phyloP scores from a whole-genome alignment of 2,888 invertebrate genomes.

The Drosophila falleni region DNA sequence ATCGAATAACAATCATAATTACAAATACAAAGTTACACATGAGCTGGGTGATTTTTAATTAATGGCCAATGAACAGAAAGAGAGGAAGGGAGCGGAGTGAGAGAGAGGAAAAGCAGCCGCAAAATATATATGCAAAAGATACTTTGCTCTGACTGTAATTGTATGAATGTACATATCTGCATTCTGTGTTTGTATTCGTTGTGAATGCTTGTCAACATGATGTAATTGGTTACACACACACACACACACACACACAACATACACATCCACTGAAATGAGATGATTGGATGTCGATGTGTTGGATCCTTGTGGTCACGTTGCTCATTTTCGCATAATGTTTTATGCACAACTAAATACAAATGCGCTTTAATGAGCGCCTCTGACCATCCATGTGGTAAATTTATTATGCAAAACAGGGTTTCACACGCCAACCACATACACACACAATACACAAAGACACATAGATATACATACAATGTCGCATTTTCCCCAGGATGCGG shows the following conservation, averaged over 20 bases:
- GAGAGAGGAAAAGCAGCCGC: not conserved
- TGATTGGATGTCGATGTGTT: conserved; percentile 33
- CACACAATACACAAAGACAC: not conserved
- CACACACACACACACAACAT: not conserved
- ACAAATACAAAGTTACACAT: conserved; percentile 7
- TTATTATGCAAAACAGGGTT: conserved; percentile 74
- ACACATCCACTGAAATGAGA: conserved; percentile 5
- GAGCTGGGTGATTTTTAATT: conserved; percentile 34
- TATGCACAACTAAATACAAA: conserved; percentile 81
- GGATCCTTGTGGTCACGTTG: conserved; percentile 64
- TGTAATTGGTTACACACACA: conserved; percentile 40
- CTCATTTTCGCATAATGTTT: conserved; percentile 78
- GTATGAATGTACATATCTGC: conserved; percentile 4
- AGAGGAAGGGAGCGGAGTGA: too few relatives aligned
- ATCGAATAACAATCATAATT: conserved; percentile 19
- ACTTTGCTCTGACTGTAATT: conserved; percentile 3
- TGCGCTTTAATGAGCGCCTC: conserved; percentile 75
- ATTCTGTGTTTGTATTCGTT: conserved; percentile 5
- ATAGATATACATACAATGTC: not conserved
- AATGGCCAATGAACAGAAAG: not conserved
- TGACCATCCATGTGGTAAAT: conserved; percentile 72
- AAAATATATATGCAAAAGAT: conserved; percentile 8
- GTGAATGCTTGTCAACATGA: conserved; percentile 42
- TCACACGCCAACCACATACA: conserved; percentile 38
- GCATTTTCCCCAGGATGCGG: conserved; percentile 1